Evolutionary conservation across 2,113 vertebrate genomes (phyloP).

Genomic region (Sciurus niger): DNA sequence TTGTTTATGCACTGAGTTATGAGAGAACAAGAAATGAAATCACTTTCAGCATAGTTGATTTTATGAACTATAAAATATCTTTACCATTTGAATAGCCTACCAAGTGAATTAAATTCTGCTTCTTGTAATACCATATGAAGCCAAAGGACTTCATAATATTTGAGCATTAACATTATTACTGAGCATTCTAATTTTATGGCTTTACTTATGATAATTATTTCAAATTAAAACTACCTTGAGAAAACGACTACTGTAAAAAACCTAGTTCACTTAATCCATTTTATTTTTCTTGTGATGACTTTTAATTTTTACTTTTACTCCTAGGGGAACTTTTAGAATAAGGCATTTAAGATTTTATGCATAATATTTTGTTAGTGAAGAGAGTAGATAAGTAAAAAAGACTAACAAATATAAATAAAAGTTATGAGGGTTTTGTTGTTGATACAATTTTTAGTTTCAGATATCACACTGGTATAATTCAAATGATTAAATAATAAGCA

Average conservation of each 20-base stretch:
- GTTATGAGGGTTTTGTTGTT: background rate
- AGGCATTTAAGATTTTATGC: conserved; percentile 56
- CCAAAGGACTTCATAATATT: conserved; percentile 76
- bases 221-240: conserved; percentile 74
- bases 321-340: conserved; percentile 23
- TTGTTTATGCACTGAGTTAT: background rate
- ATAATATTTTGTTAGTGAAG: conserved; percentile 47
- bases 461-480: background rate
- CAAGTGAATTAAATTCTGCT: conserved; percentile 75
- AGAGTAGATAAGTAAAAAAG: conserved; percentile 31
- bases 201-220: conserved; percentile 76
- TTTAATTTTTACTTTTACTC: conserved; percentile 74
- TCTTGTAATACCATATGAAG: conserved; percentile 61
- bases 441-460: conserved; percentile 5
- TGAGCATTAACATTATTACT: conserved; percentile 72
- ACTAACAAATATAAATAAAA: conserved; percentile 30
- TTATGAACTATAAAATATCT: conserved; percentile 75
- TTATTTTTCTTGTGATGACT: conserved; percentile 74
- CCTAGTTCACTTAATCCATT: conserved; percentile 56
- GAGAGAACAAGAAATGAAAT: conserved; percentile 59
- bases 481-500: conserved; percentile 57
- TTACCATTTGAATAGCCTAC: conserved; percentile 64
- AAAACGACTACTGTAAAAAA: conserved; percentile 61
- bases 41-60: conserved; percentile 69
- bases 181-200: conserved; percentile 74